Evolutionary conservation across 1,140 invertebrate genomes (phyloP), one percentile per base, ranked within the genome.

Genomic region (Danaus melanippus): DNA sequence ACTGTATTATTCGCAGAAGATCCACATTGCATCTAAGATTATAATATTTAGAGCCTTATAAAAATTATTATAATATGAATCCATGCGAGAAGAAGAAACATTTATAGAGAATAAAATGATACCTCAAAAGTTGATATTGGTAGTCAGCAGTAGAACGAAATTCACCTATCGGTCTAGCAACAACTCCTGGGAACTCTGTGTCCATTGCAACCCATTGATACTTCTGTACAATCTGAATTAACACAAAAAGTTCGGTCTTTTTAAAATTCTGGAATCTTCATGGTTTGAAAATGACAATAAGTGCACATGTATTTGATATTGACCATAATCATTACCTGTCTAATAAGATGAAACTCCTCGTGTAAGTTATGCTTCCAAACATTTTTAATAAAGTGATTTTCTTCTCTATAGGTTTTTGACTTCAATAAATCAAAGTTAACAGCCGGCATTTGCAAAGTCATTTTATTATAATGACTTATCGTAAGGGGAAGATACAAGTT

Each of bases 201-300:
- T 99, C 98, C 97, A 99, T 99, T 10, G 97, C 97, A 53, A 99
- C 95, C 90, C 95, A 98, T 73, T 94, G 94, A 87, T 97, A 99
- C 76, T 97, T 96, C 76, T 96, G 93, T 7, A 98, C 95, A 58
- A 99, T 89, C 89, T 90, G 47, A 42, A 60, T 52, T 17, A 21
- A 32, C 54, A 43, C 52, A 2, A 32, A 55, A 46, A 12, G 32
- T 51, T 40, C 11, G 12, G 2, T 46, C 54, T 56, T 43, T 42
- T 40, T 47, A 46, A 10, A 49, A 50, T 17, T 32, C 21, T 32
- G 21, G 21, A 32, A 32, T 8, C 21, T 32, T 32, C 21, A 5
- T 32, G 21, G 21, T 32, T 32, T 32, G 7, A 32, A 32, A 32
- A 8, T 4, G 21, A 8, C 6, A 32, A 32, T 32, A 32, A 32